Evolutionary conservation across 2,888 invertebrate species (phyloP), one percentile per base, ranked within the genome.

Genomic region (Spatulosminthurus flaviceps): DNA sequence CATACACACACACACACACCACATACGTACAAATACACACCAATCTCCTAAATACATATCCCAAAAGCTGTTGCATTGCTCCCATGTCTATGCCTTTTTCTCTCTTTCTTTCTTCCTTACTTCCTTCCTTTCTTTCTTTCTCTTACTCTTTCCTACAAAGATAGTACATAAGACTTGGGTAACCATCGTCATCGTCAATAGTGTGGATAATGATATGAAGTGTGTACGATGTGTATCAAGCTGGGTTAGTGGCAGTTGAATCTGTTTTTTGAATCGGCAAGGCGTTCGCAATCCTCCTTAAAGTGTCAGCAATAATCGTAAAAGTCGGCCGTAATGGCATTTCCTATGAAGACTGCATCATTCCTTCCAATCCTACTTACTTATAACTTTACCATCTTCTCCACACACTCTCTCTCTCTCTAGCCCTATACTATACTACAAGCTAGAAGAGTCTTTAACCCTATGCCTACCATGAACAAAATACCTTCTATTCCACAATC

Each of bases 301-400:
- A 83, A 84, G 82, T 84, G 83, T 82, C 81, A 83, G 83, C 84
- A 84, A 84, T 84, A 84, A 83, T 84, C 84, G 83, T 84, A 84
- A 83, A 84, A 82, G 81, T 82, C 81, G 83, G 79, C 79, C 82
- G 81, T 83, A 84, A 83, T 84, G 82, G 83, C 81, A 81, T 80
- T 81, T 81, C 80, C 82, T 83, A 82, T 81, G 81, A 80, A 80
- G 82, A 82, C 81, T 80, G 80, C 81, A 79, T 81, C 81, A 82
- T 82, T 81, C 81, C 81, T 80, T 78, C 70, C 75, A 72, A 71
- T 60, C 43, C 64, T 67, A 66, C 79, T 41, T 41, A 77, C 75
- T 28, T 43, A 77, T 28, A 71, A 51, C 26, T 34, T 72, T 73
- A 72, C 79, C 74, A 34, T 67, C 79, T 75, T 78, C 22, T 66